A percentile compares a stretch with the other conserved stretches of the same genome.
Evolutionary conservation across 2,797 vertebrate species (phyloP).

Genomic region (Chiroxiphia lanceolata): DNA sequence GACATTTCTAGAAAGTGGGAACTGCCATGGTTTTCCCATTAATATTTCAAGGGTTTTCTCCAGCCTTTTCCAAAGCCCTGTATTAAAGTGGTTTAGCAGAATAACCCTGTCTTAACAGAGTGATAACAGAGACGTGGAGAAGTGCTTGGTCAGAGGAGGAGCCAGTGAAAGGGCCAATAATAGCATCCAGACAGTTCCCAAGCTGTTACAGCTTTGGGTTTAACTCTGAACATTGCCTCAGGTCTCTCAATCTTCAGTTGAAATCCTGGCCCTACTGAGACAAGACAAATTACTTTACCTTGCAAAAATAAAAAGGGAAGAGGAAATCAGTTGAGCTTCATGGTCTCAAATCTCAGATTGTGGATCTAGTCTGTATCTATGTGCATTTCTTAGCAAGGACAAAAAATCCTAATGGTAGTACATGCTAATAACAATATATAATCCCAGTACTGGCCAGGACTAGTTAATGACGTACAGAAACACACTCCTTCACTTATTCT

Average conservation of each 20-base stretch:
- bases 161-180: neutral
- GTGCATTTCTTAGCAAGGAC: neutral
- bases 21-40: neutral
- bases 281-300: neutral
- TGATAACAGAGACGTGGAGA: neutral
- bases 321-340: neutral
- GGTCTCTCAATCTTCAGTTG: neutral
- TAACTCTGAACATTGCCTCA: neutral
- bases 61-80: neutral
- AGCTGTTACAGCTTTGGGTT: neutral
- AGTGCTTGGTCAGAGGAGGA: neutral
- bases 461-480: neutral
- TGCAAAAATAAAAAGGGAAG: neutral
- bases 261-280: neutral
- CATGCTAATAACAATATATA: neutral
- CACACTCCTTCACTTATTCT: neutral
- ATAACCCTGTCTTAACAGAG: neutral
- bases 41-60: neutral
- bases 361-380: neutral
- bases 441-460: neutral
- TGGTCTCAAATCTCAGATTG: neutral
- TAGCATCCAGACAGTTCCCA: neutral
- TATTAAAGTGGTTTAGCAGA: neutral
- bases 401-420: neutral
- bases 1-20: constrained; percentile 16